These are phyloP conservation scores for Corythoichthys intestinalis DNA, from an alignment of 2,113 vertebrate species.

Conservation along the genomic window DNA sequence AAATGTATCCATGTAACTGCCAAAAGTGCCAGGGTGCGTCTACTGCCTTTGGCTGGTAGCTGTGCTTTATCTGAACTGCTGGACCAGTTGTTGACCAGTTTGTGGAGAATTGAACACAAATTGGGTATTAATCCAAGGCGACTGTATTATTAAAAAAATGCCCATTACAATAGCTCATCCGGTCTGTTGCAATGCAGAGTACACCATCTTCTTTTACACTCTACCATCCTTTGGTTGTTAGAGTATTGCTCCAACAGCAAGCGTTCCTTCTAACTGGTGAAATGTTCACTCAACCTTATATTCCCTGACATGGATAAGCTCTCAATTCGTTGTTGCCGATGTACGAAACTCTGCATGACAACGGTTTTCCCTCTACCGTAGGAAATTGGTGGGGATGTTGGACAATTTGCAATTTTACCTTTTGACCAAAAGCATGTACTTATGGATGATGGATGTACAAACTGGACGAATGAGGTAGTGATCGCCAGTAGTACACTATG, in stretches of 20 bases:
- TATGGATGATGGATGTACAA: neutral
- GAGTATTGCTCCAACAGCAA: neutral
- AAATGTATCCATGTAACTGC: slow-evolving; percentile 3
- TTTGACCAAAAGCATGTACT: neutral
- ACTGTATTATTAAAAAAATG: neutral
- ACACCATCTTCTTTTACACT: neutral
- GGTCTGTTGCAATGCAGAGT: neutral
- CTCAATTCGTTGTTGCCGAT: neutral
- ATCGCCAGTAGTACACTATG: slow-evolving; percentile 11
- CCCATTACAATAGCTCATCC: neutral
- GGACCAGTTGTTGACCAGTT: slow-evolving; percentile 11
- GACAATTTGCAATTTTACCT: slow-evolving; percentile 16
- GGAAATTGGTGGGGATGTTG: neutral
- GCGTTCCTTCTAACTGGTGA: neutral
- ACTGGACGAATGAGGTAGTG: slow-evolving; percentile 5
- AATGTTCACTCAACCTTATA: neutral
- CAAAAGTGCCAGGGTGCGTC: slow-evolving; percentile 29
- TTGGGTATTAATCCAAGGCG: slow-evolving; percentile 21
- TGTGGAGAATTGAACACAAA: slow-evolving; percentile 42
- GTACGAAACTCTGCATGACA: neutral
- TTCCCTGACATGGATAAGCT: neutral
- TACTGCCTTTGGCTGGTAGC: slow-evolving; percentile 52
- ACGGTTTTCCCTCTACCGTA: neutral
- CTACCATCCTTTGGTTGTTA: neutral
- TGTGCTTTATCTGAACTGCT: neutral